Evolutionary conservation across 2,113 vertebrate species (phyloP).

Genomic region (Motacilla alba): DNA sequence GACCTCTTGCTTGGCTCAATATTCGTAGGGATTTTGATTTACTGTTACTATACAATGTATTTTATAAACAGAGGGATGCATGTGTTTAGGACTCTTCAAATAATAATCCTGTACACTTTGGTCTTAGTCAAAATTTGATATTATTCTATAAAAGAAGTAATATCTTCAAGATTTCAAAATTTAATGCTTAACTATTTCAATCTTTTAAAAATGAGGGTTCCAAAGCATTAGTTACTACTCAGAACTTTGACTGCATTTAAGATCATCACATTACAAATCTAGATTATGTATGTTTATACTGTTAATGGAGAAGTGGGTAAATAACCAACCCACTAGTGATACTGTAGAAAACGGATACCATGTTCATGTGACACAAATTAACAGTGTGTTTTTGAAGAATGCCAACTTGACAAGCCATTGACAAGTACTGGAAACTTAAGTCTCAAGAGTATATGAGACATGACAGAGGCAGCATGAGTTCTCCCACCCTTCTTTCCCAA

Average conservation of each 20-base stretch:
- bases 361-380: background rate
- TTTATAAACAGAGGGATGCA: background rate
- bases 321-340: background rate
- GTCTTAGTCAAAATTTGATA: background rate
- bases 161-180: background rate
- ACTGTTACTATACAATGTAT: background rate
- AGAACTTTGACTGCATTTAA: background rate
- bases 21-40: background rate
- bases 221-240: background rate
- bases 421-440: background rate
- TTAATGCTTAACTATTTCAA: accelerated
- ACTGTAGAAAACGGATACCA: background rate
- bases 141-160: background rate
- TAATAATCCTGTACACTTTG: background rate
- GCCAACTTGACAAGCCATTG: conserved; percentile 35
- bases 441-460: conserved; percentile 17
- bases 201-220: background rate
- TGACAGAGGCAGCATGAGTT: conserved; percentile 38
- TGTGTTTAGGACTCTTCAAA: background rate
- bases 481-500: conserved; percentile 38
- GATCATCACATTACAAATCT: background rate
- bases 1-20: background rate
- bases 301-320: background rate
- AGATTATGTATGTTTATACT: background rate
- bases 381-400: background rate